Conservation (phyloP, 2,888 invertebrate species). For the Phlogophora meticulosa region DNA sequence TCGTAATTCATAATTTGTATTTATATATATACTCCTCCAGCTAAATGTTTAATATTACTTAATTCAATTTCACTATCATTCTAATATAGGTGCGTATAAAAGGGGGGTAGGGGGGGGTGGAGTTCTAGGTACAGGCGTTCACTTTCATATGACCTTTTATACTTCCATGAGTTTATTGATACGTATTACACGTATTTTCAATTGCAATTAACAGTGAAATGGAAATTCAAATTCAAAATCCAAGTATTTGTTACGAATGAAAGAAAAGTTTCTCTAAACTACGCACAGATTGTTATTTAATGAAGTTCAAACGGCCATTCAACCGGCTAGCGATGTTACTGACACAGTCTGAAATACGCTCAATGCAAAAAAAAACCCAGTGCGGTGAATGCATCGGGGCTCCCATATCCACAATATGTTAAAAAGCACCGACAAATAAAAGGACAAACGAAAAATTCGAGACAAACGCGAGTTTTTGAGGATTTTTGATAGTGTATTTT, state of each 20-base stretch:
- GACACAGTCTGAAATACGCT: conserved; percentile 11
- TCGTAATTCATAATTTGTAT: not conserved
- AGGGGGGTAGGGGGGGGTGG: too few relatives aligned
- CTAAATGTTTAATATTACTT: not conserved
- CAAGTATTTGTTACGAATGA: not conserved
- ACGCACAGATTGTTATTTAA: conserved; percentile 10
- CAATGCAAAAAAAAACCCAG: conserved; percentile 24
- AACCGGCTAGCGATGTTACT: conserved; percentile 23
- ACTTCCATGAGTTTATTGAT: not conserved
- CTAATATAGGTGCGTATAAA: not conserved
- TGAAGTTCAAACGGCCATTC: conserved; percentile 17
- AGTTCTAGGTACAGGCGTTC: too few relatives aligned
- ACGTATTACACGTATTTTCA: not conserved
- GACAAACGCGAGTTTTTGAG: conserved; percentile 35
- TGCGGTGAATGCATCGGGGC: conserved; percentile 26
- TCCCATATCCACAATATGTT: conserved; percentile 56
- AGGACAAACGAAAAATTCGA: conserved; percentile 21
- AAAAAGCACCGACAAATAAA: conserved; percentile 49
- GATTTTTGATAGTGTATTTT: conserved; percentile 43
- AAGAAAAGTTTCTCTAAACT: conserved; percentile 11
- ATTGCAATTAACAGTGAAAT: not conserved
- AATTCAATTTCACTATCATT: not conserved
- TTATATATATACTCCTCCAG: not conserved
- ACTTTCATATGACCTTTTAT: not conserved
- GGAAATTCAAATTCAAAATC: conserved; percentile 3